Conservation (phyloP, 2,797 vertebrate species). For the Oceanodroma leucorhoa region DNA sequence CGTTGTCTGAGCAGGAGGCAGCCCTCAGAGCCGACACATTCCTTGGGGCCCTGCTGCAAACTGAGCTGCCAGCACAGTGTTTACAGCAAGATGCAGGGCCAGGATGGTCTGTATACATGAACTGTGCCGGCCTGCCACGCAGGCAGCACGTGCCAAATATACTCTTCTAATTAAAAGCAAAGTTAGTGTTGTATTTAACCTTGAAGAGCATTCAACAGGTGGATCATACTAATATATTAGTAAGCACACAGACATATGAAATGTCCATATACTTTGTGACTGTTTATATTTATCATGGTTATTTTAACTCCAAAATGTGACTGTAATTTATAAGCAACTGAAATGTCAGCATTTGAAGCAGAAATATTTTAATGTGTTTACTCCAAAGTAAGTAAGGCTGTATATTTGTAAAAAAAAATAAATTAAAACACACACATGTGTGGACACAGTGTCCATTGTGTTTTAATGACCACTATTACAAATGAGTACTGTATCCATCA, state of each 20-base stretch:
- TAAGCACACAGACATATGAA: neutral
- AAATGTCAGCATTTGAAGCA: neutral
- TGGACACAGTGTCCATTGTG: constrained; percentile 10
- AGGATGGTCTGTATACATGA: neutral
- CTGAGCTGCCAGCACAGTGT: constrained; percentile 21
- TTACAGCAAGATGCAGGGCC: constrained; percentile 28
- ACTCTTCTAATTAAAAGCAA: neutral
- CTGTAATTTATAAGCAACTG: constrained; percentile 12
- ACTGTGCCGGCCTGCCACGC: neutral
- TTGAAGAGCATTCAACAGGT: constrained; percentile 9
- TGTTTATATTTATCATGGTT: neutral
- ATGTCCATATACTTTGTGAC: neutral
- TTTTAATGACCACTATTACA: neutral
- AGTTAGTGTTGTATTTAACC: neutral
- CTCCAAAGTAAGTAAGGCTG: neutral
- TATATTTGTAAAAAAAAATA: neutral
- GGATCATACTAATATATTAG: neutral
- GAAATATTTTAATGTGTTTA: constrained; percentile 39
- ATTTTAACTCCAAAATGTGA: constrained; percentile 17
- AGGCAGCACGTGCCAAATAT: neutral
- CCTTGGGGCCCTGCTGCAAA: constrained; percentile 37
- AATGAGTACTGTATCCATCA: neutral
- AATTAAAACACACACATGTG: neutral
- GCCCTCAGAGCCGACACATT: constrained; percentile 34
- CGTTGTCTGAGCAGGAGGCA: constrained; percentile 41